Base-by-base conservation (phyloP, 2,888 invertebrate species). In the Eupithecia dodoneata region DNA sequence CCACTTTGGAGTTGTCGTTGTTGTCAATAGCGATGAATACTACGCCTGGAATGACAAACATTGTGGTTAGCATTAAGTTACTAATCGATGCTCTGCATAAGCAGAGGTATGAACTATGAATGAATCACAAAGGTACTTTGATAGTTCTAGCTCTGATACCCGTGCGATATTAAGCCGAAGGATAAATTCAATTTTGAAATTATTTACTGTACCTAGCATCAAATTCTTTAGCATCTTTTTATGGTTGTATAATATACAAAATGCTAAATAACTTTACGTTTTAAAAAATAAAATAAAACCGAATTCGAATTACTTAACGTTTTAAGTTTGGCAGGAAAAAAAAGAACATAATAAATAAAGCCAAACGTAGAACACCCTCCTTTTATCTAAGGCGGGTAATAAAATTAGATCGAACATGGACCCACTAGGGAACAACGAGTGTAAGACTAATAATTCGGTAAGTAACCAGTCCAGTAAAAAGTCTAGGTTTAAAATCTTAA, bases 11-110 rank as follows among this genome's bases (percentile, higher is more conserved):
- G 75, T 96, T 96, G 72, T 96, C 96, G 82, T 96, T 96, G 80
- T 96, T 96, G 90, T 98, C 98, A n/a, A 96, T 96, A 0, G 99
- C 99, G 82, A 98, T 98, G 89, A 98, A 98, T 44, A 99, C 99
- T 81, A 97, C 97, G 73, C 99, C 99, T 95, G 93, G 4, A 85
- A 87, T 80, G 10, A 67, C 30, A 82, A 80, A 79, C 75, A 81
- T 70, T 71, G 45, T 49, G 15, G 42, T 65, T 73, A 69, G 44
- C 41, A 44, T 70, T 12, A 3, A 30, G 69, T 18, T 18, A 18
- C 18, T 72, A 71, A 49, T 70, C 30, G 47, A 13, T 3, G 47
- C 10, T 12, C 42, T 6, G 10, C 15, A 69, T 67, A 63, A 59
- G 7, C 30, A 65, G 5, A 63, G 10, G 30, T 52, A 52, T n/a